Conservation (phyloP, 2,113 vertebrate genomes). For the Archilochus colubris region DNA sequence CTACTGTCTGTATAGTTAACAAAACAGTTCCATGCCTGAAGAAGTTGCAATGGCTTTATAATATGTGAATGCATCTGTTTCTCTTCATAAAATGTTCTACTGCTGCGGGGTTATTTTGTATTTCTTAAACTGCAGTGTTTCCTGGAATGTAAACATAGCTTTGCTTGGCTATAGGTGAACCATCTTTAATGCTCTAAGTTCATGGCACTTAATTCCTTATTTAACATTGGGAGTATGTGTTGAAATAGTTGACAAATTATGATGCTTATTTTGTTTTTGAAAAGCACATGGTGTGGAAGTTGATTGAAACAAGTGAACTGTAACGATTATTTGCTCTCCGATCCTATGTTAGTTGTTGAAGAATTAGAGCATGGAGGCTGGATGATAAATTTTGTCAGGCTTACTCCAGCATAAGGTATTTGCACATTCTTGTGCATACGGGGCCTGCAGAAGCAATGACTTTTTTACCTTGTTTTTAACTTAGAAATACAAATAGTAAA, state of each 20-base stretch:
- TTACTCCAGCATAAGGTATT: slow-evolving; percentile 35
- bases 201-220: slow-evolving; percentile 70
- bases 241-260: slow-evolving; percentile 66
- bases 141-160: slow-evolving; percentile 83
- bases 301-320: slow-evolving; percentile 72
- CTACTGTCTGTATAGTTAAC: slow-evolving; percentile 98
- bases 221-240: slow-evolving; percentile 71
- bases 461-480: slow-evolving; percentile 72
- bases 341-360: slow-evolving; percentile 47
- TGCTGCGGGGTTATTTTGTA: slow-evolving; percentile 76
- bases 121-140: slow-evolving; percentile 82
- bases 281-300: slow-evolving; percentile 70
- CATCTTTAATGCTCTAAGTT: slow-evolving; percentile 77
- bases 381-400: slow-evolving; percentile 15
- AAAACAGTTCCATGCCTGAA: slow-evolving; percentile 84
- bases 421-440: slow-evolving; percentile 58
- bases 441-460: slow-evolving; percentile 53
- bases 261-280: slow-evolving; percentile 67
- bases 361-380: slow-evolving; percentile 60
- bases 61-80: slow-evolving; percentile 89
- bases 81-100: slow-evolving; percentile 81
- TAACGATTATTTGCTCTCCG: slow-evolving; percentile 31
- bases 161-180: slow-evolving; percentile 82
- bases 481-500: slow-evolving; percentile 34
- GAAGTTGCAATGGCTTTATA: slow-evolving; percentile 86